Evolutionary conservation across 2,113 vertebrate species (phyloP), one percentile per base, ranked within the genome.

Genomic region (Leucosticte australis): DNA sequence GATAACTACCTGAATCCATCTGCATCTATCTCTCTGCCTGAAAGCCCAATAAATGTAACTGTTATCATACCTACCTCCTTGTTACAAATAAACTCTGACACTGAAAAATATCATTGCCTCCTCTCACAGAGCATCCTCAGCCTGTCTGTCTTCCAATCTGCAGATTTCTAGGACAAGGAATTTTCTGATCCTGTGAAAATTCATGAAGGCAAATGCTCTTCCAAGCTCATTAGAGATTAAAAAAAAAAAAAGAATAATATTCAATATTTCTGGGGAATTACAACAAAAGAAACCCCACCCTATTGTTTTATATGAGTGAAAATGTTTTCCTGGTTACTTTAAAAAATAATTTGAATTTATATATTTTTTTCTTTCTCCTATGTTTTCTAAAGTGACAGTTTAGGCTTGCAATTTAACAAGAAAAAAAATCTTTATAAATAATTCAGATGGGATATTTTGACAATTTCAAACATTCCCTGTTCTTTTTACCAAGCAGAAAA

Each of bases 81-180:
- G 64, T 94, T 94, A 77, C 83, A 93, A 95, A 91, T 74, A 94
- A 95, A 90, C 75, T 60, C 76, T 86, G 90, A 90, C 88, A 93
- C 68, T 56, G 68, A 93, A 77, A 92, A 90, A 83, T 60, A 88
- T 67, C 64, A 81, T 68, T 88, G 41, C 12, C 14, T 94, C 26
- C 39, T 90, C 64, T 87, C 27, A 59, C 35, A 87, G 17, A 83
- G 37, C 15, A 81, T 56, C 28, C 56, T 83, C 47, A 81, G 28
- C 41, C 52, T 68, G 47, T 44, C 67, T 90, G 49, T 59, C 60
- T 83, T 83, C 75, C 81, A 80, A 89, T 78, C 71, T 64, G 37
- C 28, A 89, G 73, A 28, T 84, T 92, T 92, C 73, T 52, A 75
- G 77, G 69, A 82, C 77, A 75, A 91, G 65, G 35, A 94, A 92